Evolutionary conservation across 2,888 invertebrate species (phyloP), one percentile per base, ranked within the genome.

Genomic region (Rotaria magnacalcarata): DNA sequence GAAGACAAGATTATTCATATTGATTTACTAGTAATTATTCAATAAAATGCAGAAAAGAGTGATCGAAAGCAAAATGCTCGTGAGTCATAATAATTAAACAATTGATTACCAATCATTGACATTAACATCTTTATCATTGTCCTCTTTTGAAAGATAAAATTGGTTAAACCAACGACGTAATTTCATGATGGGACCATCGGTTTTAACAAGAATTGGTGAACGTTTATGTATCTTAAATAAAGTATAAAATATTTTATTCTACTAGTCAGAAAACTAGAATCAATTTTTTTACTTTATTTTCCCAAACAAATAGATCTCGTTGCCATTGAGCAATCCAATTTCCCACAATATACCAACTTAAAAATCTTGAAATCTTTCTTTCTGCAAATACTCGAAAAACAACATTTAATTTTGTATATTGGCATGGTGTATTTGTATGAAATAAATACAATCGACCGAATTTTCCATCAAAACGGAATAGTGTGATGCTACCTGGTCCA

Each of bases 161-260:
- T 96, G 96, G 0, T 93, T 92, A 90, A 93, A 96, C 96, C 96
- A 96, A n/a, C 92, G 91, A 0, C 96, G 92, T 90, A 94, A 95
- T 0, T 93, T 92, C n/a, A 93, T 92, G 1, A 96, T 93, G 0
- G 93, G 92, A 11, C 93, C 93, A 90, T 96, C 96, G 86, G 94
- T 94, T 87, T 88, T 88, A 7, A 90, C 75, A 7, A 80, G 75
- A 80, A 80, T 47, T 47, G 75, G 75, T 27, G 43, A 24, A 10
- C 75, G 75, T 80, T 47, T 80, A 80, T 27, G 41, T 24, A 80
- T 43, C 75, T 80, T 43, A 80, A 52, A 16, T 16, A 52, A 52
- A 52, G 3, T 50, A 75, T 5, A 80, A 21, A 43, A 21, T 5
- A 3, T 16, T 34, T 67, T 27, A 16, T 34, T 34, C 27, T 14